A percentile compares a stretch with the other conserved stretches of the same genome.
Conservation (phyloP, 2,113 vertebrate species). For the Pomatorhinus ruficollis region DNA sequence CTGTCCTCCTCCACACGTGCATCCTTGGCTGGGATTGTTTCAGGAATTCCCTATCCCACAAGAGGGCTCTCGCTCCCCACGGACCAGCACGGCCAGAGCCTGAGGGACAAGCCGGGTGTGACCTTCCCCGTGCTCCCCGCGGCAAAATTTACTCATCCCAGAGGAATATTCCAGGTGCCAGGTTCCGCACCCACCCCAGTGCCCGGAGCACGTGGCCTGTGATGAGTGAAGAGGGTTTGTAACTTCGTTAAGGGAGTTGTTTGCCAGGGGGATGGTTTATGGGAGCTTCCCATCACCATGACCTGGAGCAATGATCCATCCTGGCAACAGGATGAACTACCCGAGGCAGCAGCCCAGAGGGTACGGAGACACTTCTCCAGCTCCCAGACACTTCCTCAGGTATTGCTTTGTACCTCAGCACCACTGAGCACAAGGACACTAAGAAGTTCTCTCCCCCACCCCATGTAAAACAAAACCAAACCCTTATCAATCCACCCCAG, state of each 20-base stretch:
- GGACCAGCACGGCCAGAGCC: fast-evolving
- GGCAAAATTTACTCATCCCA: fast-evolving
- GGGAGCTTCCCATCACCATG: not conserved
- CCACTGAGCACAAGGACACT: not conserved
- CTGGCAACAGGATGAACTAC: not conserved
- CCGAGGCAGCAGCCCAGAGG: not conserved
- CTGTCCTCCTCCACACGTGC: not conserved
- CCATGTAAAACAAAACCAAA: not conserved
- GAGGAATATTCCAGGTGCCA: fast-evolving
- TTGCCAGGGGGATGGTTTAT: not conserved
- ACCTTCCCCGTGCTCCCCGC: not conserved
- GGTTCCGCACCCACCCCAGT: not conserved
- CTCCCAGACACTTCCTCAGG: no score
- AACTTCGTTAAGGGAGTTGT: not conserved
- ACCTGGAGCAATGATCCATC: not conserved
- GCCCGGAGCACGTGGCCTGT: fast-evolving
- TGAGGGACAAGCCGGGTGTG: not conserved
- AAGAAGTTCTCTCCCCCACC: not conserved
- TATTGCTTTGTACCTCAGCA: not conserved
- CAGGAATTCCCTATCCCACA: not conserved
- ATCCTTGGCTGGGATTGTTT: not conserved
- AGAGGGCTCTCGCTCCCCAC: slow-evolving; percentile 43
- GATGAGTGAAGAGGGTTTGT: fast-evolving
- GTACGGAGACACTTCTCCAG: fast-evolving
- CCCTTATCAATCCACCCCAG: not conserved